Conservation (phyloP, 1,140 invertebrate species). For the Drosophila sp. region DNA sequence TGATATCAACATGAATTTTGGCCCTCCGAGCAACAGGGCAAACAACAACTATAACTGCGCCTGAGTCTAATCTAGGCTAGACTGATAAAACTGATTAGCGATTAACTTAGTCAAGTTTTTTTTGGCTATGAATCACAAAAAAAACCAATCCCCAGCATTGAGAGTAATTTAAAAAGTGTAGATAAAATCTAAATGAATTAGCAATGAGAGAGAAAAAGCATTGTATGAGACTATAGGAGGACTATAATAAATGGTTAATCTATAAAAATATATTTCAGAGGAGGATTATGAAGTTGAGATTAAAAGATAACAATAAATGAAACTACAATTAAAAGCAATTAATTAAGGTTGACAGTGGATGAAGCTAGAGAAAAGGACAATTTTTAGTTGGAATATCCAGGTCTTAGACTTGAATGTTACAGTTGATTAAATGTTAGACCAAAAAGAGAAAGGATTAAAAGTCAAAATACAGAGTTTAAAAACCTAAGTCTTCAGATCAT, state of each 20-base stretch:
- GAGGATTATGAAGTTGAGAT: too few species aligned
- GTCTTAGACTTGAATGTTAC: too few species aligned
- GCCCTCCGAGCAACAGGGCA: neutral
- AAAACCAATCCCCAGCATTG: neutral
- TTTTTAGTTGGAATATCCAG: too few species aligned
- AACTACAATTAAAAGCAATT: neutral
- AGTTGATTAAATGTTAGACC: too few species aligned
- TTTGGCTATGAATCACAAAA: constrained; percentile 25
- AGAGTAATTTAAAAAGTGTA: neutral
- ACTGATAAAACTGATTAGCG: constrained; percentile 12
- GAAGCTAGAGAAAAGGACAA: too few species aligned
- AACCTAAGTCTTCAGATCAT: too few species aligned
- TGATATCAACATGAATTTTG: constrained; percentile 25
- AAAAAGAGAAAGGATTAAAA: too few species aligned
- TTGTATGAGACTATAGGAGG: neutral
- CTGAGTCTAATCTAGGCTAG: constrained; percentile 3
- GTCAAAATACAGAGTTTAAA: too few species aligned
- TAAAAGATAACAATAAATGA: neutral
- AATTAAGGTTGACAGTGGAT: too few species aligned
- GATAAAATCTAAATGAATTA: neutral
- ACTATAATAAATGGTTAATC: too few species aligned
- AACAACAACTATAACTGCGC: neutral
- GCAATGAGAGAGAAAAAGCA: neutral
- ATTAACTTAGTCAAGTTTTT: constrained; percentile 10
- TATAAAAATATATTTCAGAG: too few species aligned